Base-by-base conservation (phyloP, 2,797 vertebrate species). In the Rhinogobio ventralis region DNA sequence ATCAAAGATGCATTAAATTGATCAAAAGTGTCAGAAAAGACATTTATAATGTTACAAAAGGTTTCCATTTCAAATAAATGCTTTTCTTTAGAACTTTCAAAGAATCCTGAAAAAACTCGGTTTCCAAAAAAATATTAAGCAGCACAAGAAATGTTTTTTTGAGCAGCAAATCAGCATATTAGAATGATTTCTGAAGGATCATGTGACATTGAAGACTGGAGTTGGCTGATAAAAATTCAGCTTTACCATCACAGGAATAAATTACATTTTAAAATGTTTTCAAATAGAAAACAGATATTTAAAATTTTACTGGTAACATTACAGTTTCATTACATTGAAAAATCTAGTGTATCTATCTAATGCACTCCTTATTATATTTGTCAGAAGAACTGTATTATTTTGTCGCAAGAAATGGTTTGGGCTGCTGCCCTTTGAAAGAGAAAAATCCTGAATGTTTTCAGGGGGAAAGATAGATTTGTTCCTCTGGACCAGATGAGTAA, bases 401-500 rank as follows among this genome's bases (percentile, higher is more conserved):
- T 60, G n/a, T 6, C 3, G 5, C 36, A 25, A 62, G 1, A n/a
- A 60, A 36, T 15, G 42, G 39, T 75, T 25, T 57, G 3, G 46
- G 6, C 60, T 67, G 20, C 39, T 82, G 51, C 19, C 49, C 13
- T 14, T 73, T 46, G 11, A 46, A 49, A 62, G 25, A 46, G 30
- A 25, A n/a, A 57, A 57, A 17, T 8, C 0, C 51, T 46, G 15
- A 30, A 25, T 57, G 45, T 79, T 81, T 87, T 78, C 72, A 45
- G 71, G 39, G 75, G 33, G 55, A 78, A 17, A 76, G 39, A 86
- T 75, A 73, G 46, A 84, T 82, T 75, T 30, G 28, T 81, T 81
- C 51, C 69, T 85, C 60, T 83, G 73, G 80, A 92, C 93, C 90
- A 91, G 89, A 95, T 93, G 91, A 91, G 94, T 94, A 95, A 95